phyloP scores from a whole-genome alignment of 2,113 vertebrate genomes.

The Oncorhynchus keta region DNA sequence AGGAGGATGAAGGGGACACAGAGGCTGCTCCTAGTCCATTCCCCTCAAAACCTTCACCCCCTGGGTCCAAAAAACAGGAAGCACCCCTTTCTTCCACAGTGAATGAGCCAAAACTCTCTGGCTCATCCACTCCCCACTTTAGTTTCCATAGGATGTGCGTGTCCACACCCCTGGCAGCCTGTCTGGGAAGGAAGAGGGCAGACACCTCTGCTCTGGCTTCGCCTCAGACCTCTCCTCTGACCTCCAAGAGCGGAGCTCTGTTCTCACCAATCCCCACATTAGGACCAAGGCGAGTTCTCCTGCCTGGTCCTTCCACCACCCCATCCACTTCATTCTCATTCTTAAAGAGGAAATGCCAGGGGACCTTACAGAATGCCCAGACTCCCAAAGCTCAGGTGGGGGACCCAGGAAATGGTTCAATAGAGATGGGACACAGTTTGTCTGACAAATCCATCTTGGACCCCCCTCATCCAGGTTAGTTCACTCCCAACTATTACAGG shows the following conservation, averaged over 20 bases:
- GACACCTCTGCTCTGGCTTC: conserved; percentile 2
- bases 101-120: neutral
- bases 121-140: conserved; percentile 40
- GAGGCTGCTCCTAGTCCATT: neutral
- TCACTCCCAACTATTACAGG: neutral
- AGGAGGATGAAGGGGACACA: neutral
- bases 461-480: neutral
- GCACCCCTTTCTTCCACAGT: neutral
- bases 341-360: neutral
- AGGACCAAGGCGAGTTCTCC: neutral
- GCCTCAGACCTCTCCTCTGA: conserved; percentile 7
- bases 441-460: neutral
- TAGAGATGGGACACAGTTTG: neutral
- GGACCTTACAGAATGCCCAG: neutral
- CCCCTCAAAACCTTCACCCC: neutral
- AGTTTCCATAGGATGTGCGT: conserved; percentile 7
- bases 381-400: neutral
- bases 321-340: neutral
- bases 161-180: conserved; percentile 17
- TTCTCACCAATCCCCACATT: neutral
- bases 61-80: neutral
- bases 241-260: conserved; percentile 2
- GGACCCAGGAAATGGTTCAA: neutral
- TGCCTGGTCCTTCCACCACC: neutral
- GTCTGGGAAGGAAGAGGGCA: neutral